These are phyloP conservation scores for Eupeodes luniger DNA, from an alignment of 2,888 invertebrate genomes.

Conservation along the genomic window DNA sequence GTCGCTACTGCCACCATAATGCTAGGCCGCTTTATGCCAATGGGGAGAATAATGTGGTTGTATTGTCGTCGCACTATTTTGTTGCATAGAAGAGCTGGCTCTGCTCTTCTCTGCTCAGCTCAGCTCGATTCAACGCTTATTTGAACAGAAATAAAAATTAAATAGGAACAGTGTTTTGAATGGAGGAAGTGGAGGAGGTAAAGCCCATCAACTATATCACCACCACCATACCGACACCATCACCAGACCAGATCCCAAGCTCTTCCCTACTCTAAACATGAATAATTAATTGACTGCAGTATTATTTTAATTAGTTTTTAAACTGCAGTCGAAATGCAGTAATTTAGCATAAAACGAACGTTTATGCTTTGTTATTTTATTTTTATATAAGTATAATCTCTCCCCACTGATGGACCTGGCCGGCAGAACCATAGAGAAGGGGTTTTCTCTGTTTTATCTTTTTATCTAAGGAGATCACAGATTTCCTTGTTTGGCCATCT, in stretches of 20 bases:
- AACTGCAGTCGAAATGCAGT: constrained; percentile 80
- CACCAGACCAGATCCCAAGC: constrained; percentile 5
- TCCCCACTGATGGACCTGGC: constrained; percentile 3
- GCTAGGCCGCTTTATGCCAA: constrained; percentile 7
- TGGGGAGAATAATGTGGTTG: constrained; percentile 41
- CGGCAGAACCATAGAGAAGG: background rate
- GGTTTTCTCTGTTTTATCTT: constrained; percentile 48
- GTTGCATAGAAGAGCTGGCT: constrained; percentile 32
- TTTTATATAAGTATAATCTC: constrained; percentile 19
- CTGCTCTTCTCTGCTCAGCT: constrained; percentile 18
- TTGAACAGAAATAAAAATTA: constrained; percentile 74
- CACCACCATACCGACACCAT: constrained; percentile 4
- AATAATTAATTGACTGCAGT: constrained; percentile 85
- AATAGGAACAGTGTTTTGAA: constrained; percentile 59
- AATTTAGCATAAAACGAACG: constrained; percentile 74
- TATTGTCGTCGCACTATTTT: constrained; percentile 59
- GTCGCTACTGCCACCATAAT: too few relatives aligned
- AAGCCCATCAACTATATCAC: constrained; percentile 29
- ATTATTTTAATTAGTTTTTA: constrained; percentile 85
- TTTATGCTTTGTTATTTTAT: constrained; percentile 32
- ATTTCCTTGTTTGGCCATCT: constrained; percentile 34
- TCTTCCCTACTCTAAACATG: constrained; percentile 78
- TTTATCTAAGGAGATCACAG: constrained; percentile 68
- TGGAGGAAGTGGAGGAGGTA: constrained; percentile 46
- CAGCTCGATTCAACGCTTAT: constrained; percentile 35